Evolutionary conservation across 2,797 vertebrate genomes (phyloP).

Genomic region (Coregonus ussuriensis): DNA sequence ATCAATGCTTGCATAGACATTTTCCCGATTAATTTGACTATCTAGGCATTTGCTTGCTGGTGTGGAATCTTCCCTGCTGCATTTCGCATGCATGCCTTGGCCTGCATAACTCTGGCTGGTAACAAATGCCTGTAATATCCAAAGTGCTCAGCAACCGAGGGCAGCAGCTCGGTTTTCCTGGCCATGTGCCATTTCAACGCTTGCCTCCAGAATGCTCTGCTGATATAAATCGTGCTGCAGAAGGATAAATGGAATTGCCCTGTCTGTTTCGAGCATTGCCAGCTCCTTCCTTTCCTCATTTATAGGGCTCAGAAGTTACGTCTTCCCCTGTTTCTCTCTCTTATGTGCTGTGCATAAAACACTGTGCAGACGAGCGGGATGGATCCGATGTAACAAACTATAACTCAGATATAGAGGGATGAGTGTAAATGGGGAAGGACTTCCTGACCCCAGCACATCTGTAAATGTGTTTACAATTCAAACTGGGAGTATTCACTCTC

Average conservation of each 20-base stretch:
- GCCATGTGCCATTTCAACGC: conserved; percentile 11
- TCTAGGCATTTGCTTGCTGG: not conserved
- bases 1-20: not conserved
- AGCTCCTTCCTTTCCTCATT: conserved; percentile 41
- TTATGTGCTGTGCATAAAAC: conserved; percentile 31
- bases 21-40: not conserved
- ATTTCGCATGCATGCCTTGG: not conserved
- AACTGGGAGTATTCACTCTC: not conserved
- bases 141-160: conserved; percentile 5
- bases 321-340: conserved; percentile 29
- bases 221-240: conserved; percentile 59
- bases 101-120: not conserved
- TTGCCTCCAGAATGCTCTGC: conserved; percentile 29
- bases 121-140: not conserved
- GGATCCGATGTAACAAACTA: conserved; percentile 25
- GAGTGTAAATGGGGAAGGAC: conserved; percentile 7
- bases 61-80: not conserved
- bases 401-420: not conserved
- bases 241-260: conserved; percentile 46
- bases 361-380: not conserved
- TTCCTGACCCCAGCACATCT: not conserved
- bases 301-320: conserved; percentile 58
- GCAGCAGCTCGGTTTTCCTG: conserved; percentile 18
- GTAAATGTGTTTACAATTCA: conserved; percentile 14
- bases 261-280: conserved; percentile 37